These are phyloP conservation scores for Sebastes goodei DNA, from an alignment of 2,797 vertebrate species.

Conservation along the genomic window DNA sequence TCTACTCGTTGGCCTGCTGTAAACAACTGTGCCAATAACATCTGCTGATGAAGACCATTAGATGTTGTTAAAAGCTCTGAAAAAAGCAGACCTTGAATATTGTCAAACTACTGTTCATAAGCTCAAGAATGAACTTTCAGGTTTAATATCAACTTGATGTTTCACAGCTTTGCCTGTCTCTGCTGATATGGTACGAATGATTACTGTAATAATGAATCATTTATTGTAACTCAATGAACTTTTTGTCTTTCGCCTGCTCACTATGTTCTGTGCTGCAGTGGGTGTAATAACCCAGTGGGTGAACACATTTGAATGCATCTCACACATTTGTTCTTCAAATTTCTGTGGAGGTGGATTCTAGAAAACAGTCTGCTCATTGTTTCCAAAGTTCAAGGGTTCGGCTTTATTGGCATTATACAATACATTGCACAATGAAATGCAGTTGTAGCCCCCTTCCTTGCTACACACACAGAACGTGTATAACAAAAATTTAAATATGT, in stretches of 20 bases:
- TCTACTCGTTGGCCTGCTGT: too few relatives aligned
- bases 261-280: background rate
- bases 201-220: background rate
- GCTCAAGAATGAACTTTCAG: background rate
- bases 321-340: constrained; percentile 36
- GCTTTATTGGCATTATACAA: background rate
- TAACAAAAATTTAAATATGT: background rate
- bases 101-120: background rate
- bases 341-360: constrained; percentile 38
- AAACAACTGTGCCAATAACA: too few relatives aligned
- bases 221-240: background rate
- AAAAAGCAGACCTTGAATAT: background rate
- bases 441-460: background rate
- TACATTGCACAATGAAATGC: background rate
- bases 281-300: constrained; percentile 3
- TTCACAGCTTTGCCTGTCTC: background rate
- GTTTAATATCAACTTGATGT: background rate
- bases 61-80: too few relatives aligned
- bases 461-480: background rate
- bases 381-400: background rate
- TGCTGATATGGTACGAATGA: background rate
- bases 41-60: too few relatives aligned
- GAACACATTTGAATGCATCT: background rate
- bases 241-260: background rate
- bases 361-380: constrained; percentile 22